Percentiles rank a stretch among this genome's conserved stretches.
Conservation (phyloP, 2,113 vertebrate genomes). For the Pseudorasbora parva region DNA sequence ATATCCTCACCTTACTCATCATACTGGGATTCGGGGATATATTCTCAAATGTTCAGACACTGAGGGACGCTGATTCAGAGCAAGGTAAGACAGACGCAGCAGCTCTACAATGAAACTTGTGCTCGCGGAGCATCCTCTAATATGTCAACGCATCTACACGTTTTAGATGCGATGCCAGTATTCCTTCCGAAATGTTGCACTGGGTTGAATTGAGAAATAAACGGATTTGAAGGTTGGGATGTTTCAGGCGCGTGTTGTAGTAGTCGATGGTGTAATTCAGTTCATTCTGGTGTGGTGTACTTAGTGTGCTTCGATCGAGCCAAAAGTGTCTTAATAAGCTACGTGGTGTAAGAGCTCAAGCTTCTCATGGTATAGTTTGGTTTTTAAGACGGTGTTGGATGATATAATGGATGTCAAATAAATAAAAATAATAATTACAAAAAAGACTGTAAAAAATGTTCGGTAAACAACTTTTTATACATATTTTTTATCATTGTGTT, state of each 20-base stretch:
- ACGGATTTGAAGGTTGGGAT: neutral
- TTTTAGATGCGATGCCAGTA: neutral
- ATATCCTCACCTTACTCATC: slow-evolving; percentile 83
- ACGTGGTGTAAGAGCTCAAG: neutral
- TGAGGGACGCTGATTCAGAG: slow-evolving; percentile 51
- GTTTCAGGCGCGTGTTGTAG: slow-evolving; percentile 11
- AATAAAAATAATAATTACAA: too few relatives aligned
- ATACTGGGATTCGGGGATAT: slow-evolving; percentile 85
- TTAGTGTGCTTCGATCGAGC: neutral
- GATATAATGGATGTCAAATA: neutral
- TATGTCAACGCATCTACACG: neutral
- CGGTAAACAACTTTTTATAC: neutral
- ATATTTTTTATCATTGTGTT: neutral
- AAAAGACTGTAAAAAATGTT: neutral
- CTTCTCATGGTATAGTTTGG: neutral
- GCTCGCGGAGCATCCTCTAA: slow-evolving; percentile 5
- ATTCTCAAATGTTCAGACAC: slow-evolving; percentile 80
- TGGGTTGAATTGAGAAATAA: neutral
- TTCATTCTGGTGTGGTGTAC: neutral
- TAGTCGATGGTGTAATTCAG: slow-evolving; percentile 2
- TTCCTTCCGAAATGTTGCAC: neutral
- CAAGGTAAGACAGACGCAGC: slow-evolving; percentile 57
- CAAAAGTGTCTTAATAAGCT: neutral
- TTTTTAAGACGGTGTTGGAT: neutral
- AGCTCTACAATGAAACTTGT: slow-evolving; percentile 21